Evolutionary conservation across 2,797 vertebrate species (phyloP).

Genomic region (Lateolabrax maculatus): DNA sequence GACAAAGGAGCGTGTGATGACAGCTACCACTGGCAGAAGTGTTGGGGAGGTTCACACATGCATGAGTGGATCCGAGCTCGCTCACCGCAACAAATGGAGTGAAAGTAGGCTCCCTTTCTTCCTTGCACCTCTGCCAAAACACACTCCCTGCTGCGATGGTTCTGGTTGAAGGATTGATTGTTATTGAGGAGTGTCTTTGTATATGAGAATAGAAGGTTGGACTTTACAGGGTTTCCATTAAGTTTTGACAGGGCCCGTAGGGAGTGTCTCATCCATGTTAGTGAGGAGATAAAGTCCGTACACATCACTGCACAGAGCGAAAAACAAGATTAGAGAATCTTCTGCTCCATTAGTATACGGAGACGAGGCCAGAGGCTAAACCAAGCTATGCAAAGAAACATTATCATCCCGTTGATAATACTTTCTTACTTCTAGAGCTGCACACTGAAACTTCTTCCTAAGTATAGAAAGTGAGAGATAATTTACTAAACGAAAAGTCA

Average conservation of each 20-base stretch:
- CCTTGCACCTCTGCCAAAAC: slow-evolving; percentile 56
- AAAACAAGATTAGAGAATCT: slow-evolving; percentile 60
- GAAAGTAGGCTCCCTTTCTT: slow-evolving; percentile 25
- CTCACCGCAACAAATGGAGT: slow-evolving; percentile 18
- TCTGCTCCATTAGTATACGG: slow-evolving; percentile 47
- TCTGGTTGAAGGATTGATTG: slow-evolving; percentile 55
- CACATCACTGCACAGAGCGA: slow-evolving; percentile 40
- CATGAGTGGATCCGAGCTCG: slow-evolving; percentile 38
- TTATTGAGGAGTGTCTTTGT: slow-evolving; percentile 47
- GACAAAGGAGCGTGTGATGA: slow-evolving; percentile 54
- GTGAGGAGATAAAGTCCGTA: slow-evolving; percentile 58
- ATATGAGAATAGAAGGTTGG: slow-evolving; percentile 30
- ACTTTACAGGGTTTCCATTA: slow-evolving; percentile 52
- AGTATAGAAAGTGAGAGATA: background rate
- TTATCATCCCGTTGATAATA: background rate
- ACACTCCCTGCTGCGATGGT: slow-evolving; percentile 69
- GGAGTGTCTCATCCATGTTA: slow-evolving; percentile 58
- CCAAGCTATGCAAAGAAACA: slow-evolving; percentile 21
- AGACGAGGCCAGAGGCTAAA: slow-evolving; percentile 59
- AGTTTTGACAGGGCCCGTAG: slow-evolving; percentile 48
- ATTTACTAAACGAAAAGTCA: too few relatives aligned
- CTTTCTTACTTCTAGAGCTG: slow-evolving; percentile 15
- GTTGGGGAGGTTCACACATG: slow-evolving; percentile 52
- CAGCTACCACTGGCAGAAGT: slow-evolving; percentile 44
- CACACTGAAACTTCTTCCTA: background rate